A percentile compares a stretch with the other conserved stretches of the same genome.
Conservation (phyloP, 2,113 vertebrate species). For the Scytalopus superciliaris region DNA sequence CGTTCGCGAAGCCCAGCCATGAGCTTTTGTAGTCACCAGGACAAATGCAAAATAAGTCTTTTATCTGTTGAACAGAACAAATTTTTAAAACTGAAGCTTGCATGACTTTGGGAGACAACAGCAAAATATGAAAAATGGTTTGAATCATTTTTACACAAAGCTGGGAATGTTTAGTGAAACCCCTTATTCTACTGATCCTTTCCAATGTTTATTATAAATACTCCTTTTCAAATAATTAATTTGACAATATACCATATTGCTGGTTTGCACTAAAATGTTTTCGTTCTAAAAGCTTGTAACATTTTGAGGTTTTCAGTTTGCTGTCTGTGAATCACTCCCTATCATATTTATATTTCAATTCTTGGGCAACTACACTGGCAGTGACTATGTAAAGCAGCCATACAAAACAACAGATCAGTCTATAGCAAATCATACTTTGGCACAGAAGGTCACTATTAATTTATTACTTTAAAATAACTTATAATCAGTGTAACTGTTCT, state of each 20-base stretch:
- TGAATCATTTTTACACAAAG: background rate
- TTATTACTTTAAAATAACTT: conserved; percentile 24
- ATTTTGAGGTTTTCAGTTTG: background rate
- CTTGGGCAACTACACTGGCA: conserved; percentile 28
- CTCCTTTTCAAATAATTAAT: conserved; percentile 56
- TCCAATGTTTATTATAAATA: conserved; percentile 63
- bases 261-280: conserved; percentile 16
- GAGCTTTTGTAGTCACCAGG: background rate
- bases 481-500: background rate
- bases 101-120: background rate
- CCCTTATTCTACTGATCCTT: background rate
- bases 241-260: conserved; percentile 49
- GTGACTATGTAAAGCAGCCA: conserved; percentile 32
- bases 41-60: background rate
- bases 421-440: conserved; percentile 7
- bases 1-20: too few relatives aligned
- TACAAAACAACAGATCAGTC: conserved; percentile 7
- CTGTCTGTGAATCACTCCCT: conserved; percentile 11
- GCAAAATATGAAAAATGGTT: background rate
- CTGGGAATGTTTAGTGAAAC: background rate
- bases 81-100: background rate
- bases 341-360: conserved; percentile 39
- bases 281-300: background rate
- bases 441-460: conserved; percentile 28
- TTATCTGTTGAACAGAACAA: background rate